Conservation (phyloP, 2,113 vertebrate genomes). For the Chaetops frenatus region DNA sequence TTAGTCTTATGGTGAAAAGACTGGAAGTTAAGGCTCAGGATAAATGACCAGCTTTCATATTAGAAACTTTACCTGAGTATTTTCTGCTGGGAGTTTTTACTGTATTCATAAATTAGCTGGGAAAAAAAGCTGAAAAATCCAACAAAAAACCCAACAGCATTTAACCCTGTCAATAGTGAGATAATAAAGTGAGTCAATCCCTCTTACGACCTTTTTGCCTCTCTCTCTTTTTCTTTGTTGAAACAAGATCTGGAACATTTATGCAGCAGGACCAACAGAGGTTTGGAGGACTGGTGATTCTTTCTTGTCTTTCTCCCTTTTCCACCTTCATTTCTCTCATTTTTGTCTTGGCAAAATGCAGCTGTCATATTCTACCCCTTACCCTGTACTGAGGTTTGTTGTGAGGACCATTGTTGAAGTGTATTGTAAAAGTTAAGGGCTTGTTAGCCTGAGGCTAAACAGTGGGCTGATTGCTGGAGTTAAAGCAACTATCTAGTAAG, state of each 20-base stretch:
- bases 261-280: background rate
- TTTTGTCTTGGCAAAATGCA: background rate
- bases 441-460: background rate
- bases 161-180: background rate
- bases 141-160: background rate
- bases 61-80: background rate
- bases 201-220: background rate
- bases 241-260: background rate
- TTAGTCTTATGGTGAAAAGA: background rate
- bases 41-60: background rate
- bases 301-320: background rate
- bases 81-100: background rate
- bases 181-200: background rate
- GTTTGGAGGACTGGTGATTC: too few relatives aligned
- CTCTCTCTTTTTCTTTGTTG: background rate
- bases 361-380: background rate
- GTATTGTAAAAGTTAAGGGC: background rate
- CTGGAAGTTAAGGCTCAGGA: background rate
- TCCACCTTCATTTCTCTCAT: background rate
- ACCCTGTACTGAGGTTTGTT: background rate
- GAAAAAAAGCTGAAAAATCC: background rate
- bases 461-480: background rate
- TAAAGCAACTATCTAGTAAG: rapidly evolving
- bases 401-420: background rate
- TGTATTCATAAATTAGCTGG: background rate